Conservation (phyloP, 2,888 invertebrate genomes). For the Philereme vetulata region DNA sequence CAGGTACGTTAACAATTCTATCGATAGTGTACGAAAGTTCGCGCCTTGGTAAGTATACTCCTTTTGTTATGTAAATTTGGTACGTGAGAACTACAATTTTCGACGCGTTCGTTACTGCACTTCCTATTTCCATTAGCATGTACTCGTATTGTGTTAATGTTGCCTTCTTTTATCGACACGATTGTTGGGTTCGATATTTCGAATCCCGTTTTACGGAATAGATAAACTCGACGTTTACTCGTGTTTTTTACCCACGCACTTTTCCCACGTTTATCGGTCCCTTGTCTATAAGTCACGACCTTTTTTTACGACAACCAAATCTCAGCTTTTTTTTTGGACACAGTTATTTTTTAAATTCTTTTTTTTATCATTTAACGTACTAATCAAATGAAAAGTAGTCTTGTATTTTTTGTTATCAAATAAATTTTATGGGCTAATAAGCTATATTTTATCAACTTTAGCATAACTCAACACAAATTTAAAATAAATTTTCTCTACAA, state of each 20-base stretch:
- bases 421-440: too few species aligned
- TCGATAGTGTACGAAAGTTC: conserved; percentile 6
- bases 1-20: conserved; percentile 53
- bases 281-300: conserved; percentile 56
- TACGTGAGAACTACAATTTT: conserved; percentile 14
- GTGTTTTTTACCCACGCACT: conserved; percentile 52
- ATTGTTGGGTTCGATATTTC: conserved; percentile 18
- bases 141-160: conserved; percentile 5
- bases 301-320: conserved; percentile 45
- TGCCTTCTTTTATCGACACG: conserved; percentile 3
- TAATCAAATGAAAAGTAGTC: background rate
- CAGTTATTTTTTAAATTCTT: conserved; percentile 25
- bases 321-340: conserved; percentile 38
- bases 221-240: conserved; percentile 56
- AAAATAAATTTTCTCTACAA: too few species aligned
- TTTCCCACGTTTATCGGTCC: conserved; percentile 61
- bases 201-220: conserved; percentile 50
- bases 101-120: background rate
- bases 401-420: too few species aligned
- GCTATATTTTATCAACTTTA: too few species aligned
- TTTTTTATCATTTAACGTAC: conserved; percentile 20
- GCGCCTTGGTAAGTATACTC: conserved; percentile 14
- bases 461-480: too few species aligned
- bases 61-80: conserved; percentile 7
- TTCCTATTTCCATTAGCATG: conserved; percentile 10